Evolutionary conservation across 2,888 invertebrate genomes (phyloP).

Genomic region (Drosophila flavopinicola): DNA sequence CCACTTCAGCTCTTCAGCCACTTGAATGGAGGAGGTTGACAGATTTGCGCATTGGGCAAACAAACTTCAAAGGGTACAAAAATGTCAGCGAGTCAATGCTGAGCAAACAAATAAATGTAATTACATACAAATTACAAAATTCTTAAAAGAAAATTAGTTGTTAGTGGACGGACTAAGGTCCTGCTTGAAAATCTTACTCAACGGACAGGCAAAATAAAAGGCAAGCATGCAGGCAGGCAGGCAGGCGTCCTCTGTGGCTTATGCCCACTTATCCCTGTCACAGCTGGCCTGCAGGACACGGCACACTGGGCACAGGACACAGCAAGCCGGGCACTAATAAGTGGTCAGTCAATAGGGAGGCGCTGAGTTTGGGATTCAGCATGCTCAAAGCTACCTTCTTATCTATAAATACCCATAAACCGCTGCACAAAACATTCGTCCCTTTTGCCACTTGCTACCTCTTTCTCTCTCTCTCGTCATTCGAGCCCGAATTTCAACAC

Average conservation of each 20-base stretch:
- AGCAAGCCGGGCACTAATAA: slow-evolving; percentile 56
- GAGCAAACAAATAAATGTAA: slow-evolving; percentile 77
- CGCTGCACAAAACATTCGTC: slow-evolving; percentile 57
- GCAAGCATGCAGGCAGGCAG: too few species aligned
- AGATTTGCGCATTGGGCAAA: slow-evolving; percentile 62
- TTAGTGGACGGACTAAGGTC: background rate
- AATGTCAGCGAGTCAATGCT: slow-evolving; percentile 68
- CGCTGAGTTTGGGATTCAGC: slow-evolving; percentile 41
- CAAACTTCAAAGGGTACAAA: slow-evolving; percentile 51
- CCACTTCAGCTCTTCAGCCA: slow-evolving; percentile 61
- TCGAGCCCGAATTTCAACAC: slow-evolving; percentile 77
- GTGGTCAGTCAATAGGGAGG: slow-evolving; percentile 63
- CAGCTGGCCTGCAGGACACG: slow-evolving; percentile 61
- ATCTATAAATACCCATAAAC: slow-evolving; percentile 79
- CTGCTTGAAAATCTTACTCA: slow-evolving; percentile 32
- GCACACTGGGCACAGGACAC: slow-evolving; percentile 50
- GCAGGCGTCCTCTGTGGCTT: slow-evolving; percentile 55
- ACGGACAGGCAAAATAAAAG: slow-evolving; percentile 7
- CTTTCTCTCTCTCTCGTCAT: too few species aligned
- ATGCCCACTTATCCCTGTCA: slow-evolving; percentile 67
- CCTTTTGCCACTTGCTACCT: slow-evolving; percentile 49
- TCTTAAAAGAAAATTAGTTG: slow-evolving; percentile 61
- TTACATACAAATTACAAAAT: slow-evolving; percentile 72
- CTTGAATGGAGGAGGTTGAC: slow-evolving; percentile 62
- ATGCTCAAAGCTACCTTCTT: slow-evolving; percentile 59